Conservation (phyloP, 2,113 vertebrate genomes). For the Geococcyx californianus region DNA sequence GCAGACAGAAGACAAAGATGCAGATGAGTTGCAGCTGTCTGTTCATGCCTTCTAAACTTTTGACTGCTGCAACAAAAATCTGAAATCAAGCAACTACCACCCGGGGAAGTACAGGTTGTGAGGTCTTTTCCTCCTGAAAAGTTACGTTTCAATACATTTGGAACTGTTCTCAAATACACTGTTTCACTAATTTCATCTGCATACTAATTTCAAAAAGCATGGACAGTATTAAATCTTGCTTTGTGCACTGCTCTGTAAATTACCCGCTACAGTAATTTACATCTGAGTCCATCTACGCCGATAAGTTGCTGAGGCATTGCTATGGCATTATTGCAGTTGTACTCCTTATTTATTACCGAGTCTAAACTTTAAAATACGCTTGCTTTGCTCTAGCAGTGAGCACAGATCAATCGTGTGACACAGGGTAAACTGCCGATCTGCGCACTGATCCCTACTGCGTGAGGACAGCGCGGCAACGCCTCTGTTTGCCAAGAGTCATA, state of each 20-base stretch:
- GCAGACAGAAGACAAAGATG: background rate
- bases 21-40: background rate
- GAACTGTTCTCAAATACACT: background rate
- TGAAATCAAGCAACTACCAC: background rate
- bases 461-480: background rate
- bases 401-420: background rate
- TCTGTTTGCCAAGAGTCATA: background rate
- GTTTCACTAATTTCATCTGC: background rate
- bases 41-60: background rate
- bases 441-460: background rate
- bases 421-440: background rate
- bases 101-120: background rate
- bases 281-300: background rate
- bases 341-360: constrained; percentile 16
- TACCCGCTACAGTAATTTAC: background rate
- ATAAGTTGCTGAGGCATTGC: background rate
- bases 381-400: background rate
- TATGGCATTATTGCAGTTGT: background rate
- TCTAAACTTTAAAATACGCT: constrained; percentile 24
- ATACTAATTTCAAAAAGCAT: background rate
- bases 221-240: background rate
- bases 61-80: background rate
- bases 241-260: background rate
- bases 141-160: background rate
- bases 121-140: background rate